A percentile compares a stretch with the other conserved stretches of the same genome.
phyloP scores from a whole-genome alignment of 2,888 invertebrate species.

The Psococerastis gibbosa region DNA sequence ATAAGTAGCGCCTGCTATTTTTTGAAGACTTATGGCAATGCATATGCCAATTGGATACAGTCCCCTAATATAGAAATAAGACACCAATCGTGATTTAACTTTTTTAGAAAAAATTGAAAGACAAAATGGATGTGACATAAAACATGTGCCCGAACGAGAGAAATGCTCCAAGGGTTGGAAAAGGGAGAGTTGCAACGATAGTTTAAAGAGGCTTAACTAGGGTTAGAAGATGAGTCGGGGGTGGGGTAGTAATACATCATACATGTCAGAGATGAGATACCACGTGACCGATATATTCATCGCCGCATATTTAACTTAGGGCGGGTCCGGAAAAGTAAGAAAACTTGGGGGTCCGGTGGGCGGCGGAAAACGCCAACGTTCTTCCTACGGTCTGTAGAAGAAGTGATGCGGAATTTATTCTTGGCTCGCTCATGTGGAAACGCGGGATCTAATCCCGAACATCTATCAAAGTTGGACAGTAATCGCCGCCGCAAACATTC shows the following conservation, averaged over 20 bases:
- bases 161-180: too few species aligned
- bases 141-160: too few species aligned
- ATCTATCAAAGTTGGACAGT: slow-evolving; percentile 11
- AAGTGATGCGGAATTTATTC: slow-evolving; percentile 10
- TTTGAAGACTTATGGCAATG: too few species aligned
- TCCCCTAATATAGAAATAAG: too few species aligned
- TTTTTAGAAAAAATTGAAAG: too few species aligned
- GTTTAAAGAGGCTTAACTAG: slow-evolving; percentile 10
- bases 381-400: not conserved
- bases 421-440: slow-evolving; percentile 9
- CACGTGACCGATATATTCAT: slow-evolving; percentile 11
- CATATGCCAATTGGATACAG: too few species aligned
- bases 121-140: too few species aligned
- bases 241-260: slow-evolving; percentile 7
- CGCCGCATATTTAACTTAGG: slow-evolving; percentile 8
- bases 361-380: not conserved
- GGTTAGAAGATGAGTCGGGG: slow-evolving; percentile 9
- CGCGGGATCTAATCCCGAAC: slow-evolving; percentile 8
- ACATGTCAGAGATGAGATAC: slow-evolving; percentile 9
- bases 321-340: not conserved
- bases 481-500: too few species aligned
- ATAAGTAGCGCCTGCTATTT: too few species aligned
- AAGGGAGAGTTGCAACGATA: not conserved
- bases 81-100: too few species aligned
- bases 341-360: not conserved